phyloP scores from a whole-genome alignment of 2,797 vertebrate genomes.

The Peromyscus aztecus region DNA sequence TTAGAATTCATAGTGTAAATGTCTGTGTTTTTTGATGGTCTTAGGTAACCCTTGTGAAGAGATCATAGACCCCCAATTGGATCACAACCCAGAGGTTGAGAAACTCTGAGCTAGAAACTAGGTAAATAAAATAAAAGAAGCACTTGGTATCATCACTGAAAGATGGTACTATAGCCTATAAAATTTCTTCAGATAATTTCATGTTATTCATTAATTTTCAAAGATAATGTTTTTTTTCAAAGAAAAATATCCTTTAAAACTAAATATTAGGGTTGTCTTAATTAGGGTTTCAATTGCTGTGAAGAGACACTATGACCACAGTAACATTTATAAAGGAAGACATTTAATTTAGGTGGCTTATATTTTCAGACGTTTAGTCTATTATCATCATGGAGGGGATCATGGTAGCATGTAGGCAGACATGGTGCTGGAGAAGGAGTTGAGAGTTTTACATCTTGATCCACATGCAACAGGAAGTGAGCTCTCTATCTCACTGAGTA shows the following conservation, averaged over 20 bases:
- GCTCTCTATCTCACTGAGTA: not conserved
- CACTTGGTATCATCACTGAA: not conserved
- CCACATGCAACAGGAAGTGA: not conserved
- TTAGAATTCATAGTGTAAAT: not conserved
- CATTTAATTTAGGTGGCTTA: not conserved
- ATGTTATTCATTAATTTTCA: not conserved
- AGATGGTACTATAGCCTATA: not conserved
- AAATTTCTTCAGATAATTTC: conserved; percentile 34
- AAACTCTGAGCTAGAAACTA: not conserved
- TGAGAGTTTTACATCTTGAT: not conserved
- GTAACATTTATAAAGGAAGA: not conserved
- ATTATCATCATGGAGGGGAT: not conserved
- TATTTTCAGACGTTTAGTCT: not conserved
- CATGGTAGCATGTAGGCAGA: not conserved
- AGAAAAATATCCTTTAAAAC: not conserved
- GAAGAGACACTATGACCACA: not conserved
- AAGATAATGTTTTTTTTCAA: not conserved
- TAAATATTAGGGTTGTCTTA: not conserved
- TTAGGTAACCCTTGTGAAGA: not conserved
- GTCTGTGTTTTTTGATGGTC: not conserved
- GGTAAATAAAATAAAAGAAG: not conserved
- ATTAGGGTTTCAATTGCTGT: too few relatives aligned
- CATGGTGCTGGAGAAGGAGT: not conserved
- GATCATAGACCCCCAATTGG: not conserved
- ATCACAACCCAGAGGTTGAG: not conserved